Base-by-base conservation (phyloP, 2,113 vertebrate species). In the Rhabdornis inornatus region DNA sequence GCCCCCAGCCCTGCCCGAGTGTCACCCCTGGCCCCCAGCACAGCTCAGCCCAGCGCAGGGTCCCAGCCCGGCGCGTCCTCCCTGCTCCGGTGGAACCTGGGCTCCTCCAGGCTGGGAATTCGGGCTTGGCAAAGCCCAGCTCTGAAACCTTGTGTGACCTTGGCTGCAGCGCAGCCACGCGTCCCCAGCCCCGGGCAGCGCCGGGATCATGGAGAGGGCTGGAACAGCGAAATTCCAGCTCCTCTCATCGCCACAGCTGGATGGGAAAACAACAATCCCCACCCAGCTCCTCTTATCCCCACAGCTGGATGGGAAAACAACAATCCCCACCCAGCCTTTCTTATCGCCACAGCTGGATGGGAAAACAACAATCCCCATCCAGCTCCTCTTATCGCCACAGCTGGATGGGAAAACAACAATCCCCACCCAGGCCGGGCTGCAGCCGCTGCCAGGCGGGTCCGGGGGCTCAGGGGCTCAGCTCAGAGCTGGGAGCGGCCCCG, bases 131-230 rank as follows among this genome's bases (percentile, higher is more conserved):
- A 90, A 40, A 79, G 5, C 52, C 44, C n/a, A 18, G 28, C 52
- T 11, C 16, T 28, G 63, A 65, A 75, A 37, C 81, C 82, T 75
- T 22, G 65, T 2, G 83, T 59, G 95, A 94, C 94, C 96, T 96
- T 96, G 96, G 92, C 92, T 47, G 92, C 78, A 24, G 56, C 92
- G 5, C 65, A 42, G 87, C 93, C 94, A 35, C 69, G 10, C 13
- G 89, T 56, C 78, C 79, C 57, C 88, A 27, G 84, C 74, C 42
- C 76, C 6, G 2, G 80, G 87, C 49, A 70, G 50, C 27, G 2
- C 11, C 3, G 40, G 50, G 30, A 31, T 18, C 50, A 2, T 2
- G 28, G 23, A 7, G 13, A 10, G 56, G 42, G 76, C 77, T 82
- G 65, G 33, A 17, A 20, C 0, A 9, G 59, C 31, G 28, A 1